Conservation (phyloP, 2,888 invertebrate genomes). For the Troilus luridus region DNA sequence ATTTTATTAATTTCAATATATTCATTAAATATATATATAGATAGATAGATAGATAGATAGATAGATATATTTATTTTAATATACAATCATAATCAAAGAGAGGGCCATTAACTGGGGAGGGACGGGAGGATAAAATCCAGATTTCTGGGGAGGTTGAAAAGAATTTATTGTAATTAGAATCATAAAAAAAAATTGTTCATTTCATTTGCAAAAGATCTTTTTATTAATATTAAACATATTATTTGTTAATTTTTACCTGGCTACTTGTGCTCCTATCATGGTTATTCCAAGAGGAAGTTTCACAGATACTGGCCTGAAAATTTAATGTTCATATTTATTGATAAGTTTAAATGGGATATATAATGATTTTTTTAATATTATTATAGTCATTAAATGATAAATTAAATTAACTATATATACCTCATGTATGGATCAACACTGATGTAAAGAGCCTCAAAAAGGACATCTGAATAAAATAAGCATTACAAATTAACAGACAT, state of each 20-base stretch:
- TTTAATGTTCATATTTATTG: neutral
- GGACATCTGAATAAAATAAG: constrained; percentile 73
- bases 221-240: neutral
- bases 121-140: too few relatives aligned
- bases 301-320: constrained; percentile 64
- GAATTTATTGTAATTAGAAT: too few relatives aligned
- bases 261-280: constrained; percentile 81
- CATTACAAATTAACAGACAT: neutral
- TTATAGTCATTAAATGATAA: neutral
- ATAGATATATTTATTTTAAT: too few relatives aligned
- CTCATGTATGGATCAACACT: constrained; percentile 84
- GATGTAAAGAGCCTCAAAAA: constrained; percentile 78
- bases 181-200: neutral
- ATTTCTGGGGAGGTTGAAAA: too few relatives aligned
- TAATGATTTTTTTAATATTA: neutral
- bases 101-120: too few relatives aligned
- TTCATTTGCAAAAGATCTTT: neutral
- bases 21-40: too few relatives aligned
- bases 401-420: constrained; percentile 66
- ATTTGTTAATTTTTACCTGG: constrained; percentile 72
- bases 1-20: too few relatives aligned
- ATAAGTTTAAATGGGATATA: neutral
- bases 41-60: too few relatives aligned
- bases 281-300: constrained; percentile 71
- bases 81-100: too few relatives aligned